Conservation (phyloP, 2,888 invertebrate species). For the Synergus umbraculus region DNA sequence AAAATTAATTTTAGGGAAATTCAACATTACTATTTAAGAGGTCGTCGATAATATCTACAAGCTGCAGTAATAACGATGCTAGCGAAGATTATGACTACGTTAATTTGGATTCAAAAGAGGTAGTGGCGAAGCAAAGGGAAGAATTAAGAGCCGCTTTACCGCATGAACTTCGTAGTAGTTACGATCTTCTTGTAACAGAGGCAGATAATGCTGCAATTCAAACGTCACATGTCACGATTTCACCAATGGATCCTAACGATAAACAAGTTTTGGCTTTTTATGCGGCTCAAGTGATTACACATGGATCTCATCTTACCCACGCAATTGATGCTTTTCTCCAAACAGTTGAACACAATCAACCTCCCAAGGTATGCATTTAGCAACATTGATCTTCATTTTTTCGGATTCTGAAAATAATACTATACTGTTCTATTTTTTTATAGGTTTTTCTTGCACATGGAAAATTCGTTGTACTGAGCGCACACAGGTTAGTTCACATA, state of each 20-base stretch:
- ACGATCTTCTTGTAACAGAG: constrained; percentile 86
- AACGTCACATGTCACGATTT: constrained; percentile 74
- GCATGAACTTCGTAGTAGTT: constrained; percentile 85
- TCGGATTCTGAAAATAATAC: background rate
- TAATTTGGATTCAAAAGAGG: constrained; percentile 86
- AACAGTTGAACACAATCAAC: constrained; percentile 94
- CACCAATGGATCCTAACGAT: constrained; percentile 85
- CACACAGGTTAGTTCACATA: constrained; percentile 95
- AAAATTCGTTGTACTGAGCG: constrained; percentile 95
- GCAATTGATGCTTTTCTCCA: constrained; percentile 95
- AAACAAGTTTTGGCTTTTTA: constrained; percentile 92
- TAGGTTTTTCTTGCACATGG: constrained; percentile 91
- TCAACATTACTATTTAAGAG: constrained; percentile 88
- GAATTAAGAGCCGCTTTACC: constrained; percentile 87
- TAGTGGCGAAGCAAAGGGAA: constrained; percentile 84
- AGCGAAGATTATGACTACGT: constrained; percentile 95
- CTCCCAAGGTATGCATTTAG: constrained; percentile 84
- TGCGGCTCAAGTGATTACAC: constrained; percentile 90
- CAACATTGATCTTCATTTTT: constrained; percentile 50
- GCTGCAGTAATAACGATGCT: constrained; percentile 79
- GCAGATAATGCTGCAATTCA: constrained; percentile 82
- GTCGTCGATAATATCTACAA: constrained; percentile 73
- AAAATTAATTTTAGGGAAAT: constrained; percentile 81
- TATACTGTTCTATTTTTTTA: constrained; percentile 12
- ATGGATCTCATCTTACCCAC: constrained; percentile 90